Evolutionary conservation across 2,113 vertebrate genomes (phyloP), one percentile per base, ranked within the genome.

Genomic region (Chaetodon trifascialis): DNA sequence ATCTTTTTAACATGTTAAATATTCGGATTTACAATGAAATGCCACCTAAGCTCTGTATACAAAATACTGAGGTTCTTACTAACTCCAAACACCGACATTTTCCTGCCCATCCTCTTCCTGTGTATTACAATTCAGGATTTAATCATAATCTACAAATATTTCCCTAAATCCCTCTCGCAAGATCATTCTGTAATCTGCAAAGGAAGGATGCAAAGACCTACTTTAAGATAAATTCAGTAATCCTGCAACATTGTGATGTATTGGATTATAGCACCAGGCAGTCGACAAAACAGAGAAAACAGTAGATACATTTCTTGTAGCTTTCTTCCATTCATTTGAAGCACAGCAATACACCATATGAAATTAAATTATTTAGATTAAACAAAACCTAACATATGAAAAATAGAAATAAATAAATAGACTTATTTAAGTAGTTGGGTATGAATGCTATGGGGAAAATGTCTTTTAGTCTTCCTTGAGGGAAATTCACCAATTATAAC

Each of bases 141-240:
- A 81, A 76, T 78, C 59, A 36, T 58, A 66, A 74, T 74, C 71
- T 85, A 79, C 80, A 86, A 65, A 73, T 68, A 82, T 58, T 44
- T 46, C 59, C 23, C 54, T 36, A 59, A 89, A 90, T 84, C 89
- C 59, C 40, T 68, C 79, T 85, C 64, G 65, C 34, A 80, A 51
- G 34, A 80, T 82, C 47, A 58, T 25, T 78, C 12, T 58, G 19
- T 86, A 86, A 86, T 89, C 80, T 66, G 46, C 47, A 79, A 76
- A 68, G 56, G 42, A 80, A 66, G 51, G 51, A 73, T 49, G 58
- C 59, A 80, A 83, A 81, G 38, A 76, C 66, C 75, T 58, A 66
- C 59, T 84, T 62, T 40, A 72, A 59, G 25, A 73, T 59, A 60
- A 52, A 86, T 64, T 67, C 56, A 40, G 17, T 86, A 90, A 89